Conservation (phyloP, 2,113 vertebrate genomes). For the Eulemur rufifrons region DNA sequence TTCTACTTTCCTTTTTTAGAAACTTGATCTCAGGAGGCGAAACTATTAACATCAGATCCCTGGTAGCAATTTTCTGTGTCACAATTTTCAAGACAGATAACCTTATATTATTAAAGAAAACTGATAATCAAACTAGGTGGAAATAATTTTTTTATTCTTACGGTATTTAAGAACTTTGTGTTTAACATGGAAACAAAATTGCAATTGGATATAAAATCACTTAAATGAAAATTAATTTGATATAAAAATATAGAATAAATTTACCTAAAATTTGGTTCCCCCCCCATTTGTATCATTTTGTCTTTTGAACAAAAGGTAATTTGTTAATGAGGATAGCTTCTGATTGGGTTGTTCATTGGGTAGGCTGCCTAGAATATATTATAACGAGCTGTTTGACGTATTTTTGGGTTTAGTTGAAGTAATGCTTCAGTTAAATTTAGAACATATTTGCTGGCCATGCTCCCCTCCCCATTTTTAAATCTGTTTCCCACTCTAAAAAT, state of each 20-base stretch:
- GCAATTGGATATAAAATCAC: neutral
- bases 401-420: constrained; percentile 13
- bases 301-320: neutral
- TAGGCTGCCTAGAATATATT: neutral
- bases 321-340: neutral
- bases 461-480: neutral
- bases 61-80: constrained; percentile 7
- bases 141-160: neutral
- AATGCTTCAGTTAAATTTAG: constrained; percentile 9
- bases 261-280: neutral
- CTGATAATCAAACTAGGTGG: neutral
- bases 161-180: neutral
- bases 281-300: neutral
- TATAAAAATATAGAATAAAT: neutral
- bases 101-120: neutral
- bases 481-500: neutral
- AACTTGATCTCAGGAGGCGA: neutral
- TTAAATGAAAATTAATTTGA: neutral
- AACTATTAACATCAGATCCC: neutral
- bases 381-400: neutral
- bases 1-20: constrained; percentile 22
- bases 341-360: neutral
- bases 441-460: neutral
- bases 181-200: neutral
- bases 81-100: neutral